Conservation (phyloP, 2,113 vertebrate species). For the Rhipidura dahli region DNA sequence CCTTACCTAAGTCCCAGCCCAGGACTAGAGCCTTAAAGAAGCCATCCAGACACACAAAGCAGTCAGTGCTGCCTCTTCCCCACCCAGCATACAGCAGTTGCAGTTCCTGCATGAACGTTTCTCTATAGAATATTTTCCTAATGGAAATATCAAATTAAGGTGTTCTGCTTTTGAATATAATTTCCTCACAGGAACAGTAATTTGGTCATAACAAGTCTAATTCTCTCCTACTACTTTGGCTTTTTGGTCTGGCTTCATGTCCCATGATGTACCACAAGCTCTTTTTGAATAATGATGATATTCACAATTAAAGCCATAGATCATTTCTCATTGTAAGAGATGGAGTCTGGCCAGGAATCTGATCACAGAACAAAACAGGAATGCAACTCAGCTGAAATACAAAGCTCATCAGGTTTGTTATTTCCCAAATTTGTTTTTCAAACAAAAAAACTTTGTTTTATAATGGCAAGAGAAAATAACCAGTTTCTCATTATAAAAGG, state of each 20-base stretch:
- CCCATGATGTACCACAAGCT: neutral
- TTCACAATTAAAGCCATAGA: neutral
- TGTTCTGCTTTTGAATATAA: neutral
- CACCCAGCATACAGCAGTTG: neutral
- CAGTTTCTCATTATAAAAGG: neutral
- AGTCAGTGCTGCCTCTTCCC: neutral
- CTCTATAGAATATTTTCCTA: neutral
- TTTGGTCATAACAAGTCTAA: neutral
- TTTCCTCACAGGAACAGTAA: neutral
- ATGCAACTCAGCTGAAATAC: neutral
- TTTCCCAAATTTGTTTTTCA: neutral
- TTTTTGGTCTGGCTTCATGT: neutral
- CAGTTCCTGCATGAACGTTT: neutral
- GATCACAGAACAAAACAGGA: neutral
- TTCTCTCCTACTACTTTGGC: neutral
- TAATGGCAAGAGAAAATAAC: neutral
- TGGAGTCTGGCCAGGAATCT: neutral
- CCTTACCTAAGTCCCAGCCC: neutral
- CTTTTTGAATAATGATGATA: neutral
- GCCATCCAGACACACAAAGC: neutral
- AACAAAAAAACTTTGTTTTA: neutral
- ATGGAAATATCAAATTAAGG: neutral
- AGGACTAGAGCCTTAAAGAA: neutral
- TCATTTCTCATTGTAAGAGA: neutral
- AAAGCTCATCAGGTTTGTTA: conserved; percentile 8